Evolutionary conservation across 92 coral and sea anemone species (phyloP), one percentile per base, ranked within the genome.

Genomic region (Umimayanthus chanpuru): DNA sequence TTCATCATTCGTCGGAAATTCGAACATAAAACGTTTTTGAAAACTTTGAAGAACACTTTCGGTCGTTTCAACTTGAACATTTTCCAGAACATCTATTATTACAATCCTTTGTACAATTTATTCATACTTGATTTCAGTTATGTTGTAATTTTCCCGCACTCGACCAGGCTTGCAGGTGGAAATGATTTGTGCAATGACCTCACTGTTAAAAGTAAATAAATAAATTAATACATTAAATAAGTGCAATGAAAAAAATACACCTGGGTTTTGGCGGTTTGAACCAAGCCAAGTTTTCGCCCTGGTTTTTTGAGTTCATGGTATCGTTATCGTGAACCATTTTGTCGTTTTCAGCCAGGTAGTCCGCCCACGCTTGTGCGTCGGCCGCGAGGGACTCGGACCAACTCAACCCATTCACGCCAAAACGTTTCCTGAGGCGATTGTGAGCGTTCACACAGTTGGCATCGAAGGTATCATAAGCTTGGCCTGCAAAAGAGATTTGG

Each of bases 311-410:
- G 9, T 82, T 84, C 43, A 95, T 87, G 30, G 91, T 85, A 6
- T 82, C 89, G 26, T 73, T 70, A 78, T 95, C 98, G 89, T 96
- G 98, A 15, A 91, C 89, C 76, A 96, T 91, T 47, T 82, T 89
- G 82, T 93, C 94, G 20, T 90, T 85, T 36, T 90, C 81, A 26
- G 98, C 96, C 11, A 96, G 92, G 66, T 95, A 65, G 41, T 94
- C 98, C 4, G 98, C 98, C 98, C 98, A 96, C 47, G 82, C 90
- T 82, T 91, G 94, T 6, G 98, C 98, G n/a, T 88, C 94, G 36
- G 87, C 92, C 39, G 96, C 98, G 20, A 96, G 92, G 23, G 93
- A 82, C 50, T 88, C 92, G 8, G 98, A 96, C 98, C 98, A 96
- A 50, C 70, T 73, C 10, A 96, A 81, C 10, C 93, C 92, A 56